Conservation (phyloP, 2,797 vertebrate genomes). For the Acrossocheilus wenchowensis region DNA sequence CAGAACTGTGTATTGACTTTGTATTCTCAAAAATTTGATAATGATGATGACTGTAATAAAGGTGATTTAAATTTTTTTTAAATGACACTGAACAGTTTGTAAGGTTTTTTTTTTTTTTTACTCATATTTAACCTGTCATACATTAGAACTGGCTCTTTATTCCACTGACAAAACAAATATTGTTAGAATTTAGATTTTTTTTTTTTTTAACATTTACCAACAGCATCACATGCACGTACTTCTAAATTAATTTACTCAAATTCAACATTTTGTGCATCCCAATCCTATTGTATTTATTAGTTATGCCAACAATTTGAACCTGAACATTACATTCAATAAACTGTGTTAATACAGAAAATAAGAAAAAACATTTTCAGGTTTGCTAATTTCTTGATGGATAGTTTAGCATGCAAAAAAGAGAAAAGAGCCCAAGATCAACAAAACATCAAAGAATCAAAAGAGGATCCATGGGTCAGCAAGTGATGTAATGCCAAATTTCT, state of each 20-base stretch:
- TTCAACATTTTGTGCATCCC: not conserved
- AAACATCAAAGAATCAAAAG: not conserved
- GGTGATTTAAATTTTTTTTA: not conserved
- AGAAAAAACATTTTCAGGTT: not conserved
- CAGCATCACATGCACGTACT: not conserved
- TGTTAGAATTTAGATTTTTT: not conserved
- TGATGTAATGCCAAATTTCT: not conserved
- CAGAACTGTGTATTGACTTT: conserved; percentile 33
- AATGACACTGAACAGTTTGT: not conserved
- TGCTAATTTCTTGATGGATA: not conserved
- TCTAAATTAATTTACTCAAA: not conserved
- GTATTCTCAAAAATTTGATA: conserved; percentile 20
- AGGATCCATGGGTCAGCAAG: not conserved
- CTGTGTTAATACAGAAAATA: conserved; percentile 14
- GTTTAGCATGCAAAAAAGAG: not conserved
- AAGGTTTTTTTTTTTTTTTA: not conserved
- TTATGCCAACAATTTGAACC: not conserved
- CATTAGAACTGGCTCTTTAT: not conserved
- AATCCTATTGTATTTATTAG: not conserved
- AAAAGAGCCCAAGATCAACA: not conserved
- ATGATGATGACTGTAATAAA: not conserved
- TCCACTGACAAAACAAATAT: not conserved
- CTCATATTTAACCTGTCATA: not conserved
- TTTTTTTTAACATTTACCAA: not conserved
- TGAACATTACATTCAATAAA: not conserved